A percentile compares a stretch with the other conserved stretches of the same genome.
These are phyloP conservation scores for Lasius platythorax DNA, from an alignment of 2,888 invertebrate genomes.

Conservation along the genomic window DNA sequence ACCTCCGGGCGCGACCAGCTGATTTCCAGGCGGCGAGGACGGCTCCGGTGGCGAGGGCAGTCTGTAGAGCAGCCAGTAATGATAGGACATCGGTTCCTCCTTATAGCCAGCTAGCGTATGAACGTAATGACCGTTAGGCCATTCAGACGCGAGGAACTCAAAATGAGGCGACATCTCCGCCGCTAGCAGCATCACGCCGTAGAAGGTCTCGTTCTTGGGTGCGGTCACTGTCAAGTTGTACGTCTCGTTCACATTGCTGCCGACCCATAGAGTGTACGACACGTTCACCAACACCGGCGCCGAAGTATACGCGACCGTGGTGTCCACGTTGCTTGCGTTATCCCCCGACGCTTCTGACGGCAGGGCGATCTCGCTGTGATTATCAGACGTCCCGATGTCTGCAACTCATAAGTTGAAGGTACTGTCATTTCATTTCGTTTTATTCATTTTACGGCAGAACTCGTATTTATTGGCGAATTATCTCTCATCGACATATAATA, in stretches of 20 bases:
- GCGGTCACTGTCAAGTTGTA: conserved; percentile 92
- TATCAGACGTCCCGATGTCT: conserved; percentile 73
- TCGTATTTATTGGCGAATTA: not conserved
- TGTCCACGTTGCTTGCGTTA: conserved; percentile 59
- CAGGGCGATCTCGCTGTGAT: conserved; percentile 69
- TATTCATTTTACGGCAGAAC: not conserved
- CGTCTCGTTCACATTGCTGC: conserved; percentile 94
- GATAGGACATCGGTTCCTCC: conserved; percentile 94
- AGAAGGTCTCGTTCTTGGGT: conserved; percentile 90
- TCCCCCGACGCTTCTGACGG: conserved; percentile 62
- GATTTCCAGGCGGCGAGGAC: conserved; percentile 93
- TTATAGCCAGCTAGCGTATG: conserved; percentile 94
- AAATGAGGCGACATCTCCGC: conserved; percentile 91
- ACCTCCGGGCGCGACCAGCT: conserved; percentile 96
- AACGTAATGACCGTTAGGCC: conserved; percentile 97
- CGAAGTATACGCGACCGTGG: conserved; percentile 39
- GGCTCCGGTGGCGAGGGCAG: conserved; percentile 94
- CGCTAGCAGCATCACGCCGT: conserved; percentile 93
- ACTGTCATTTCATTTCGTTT: not conserved
- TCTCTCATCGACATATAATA: not conserved
- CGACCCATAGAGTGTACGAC: conserved; percentile 95
- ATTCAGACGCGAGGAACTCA: conserved; percentile 93
- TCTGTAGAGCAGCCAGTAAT: conserved; percentile 96
- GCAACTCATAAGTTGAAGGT: conserved; percentile 59
- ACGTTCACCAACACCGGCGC: conserved; percentile 87